A percentile compares a stretch with the other conserved stretches of the same genome.
Conservation (phyloP, 1,140 invertebrate species). For the Zaprionus lachaisei region DNA sequence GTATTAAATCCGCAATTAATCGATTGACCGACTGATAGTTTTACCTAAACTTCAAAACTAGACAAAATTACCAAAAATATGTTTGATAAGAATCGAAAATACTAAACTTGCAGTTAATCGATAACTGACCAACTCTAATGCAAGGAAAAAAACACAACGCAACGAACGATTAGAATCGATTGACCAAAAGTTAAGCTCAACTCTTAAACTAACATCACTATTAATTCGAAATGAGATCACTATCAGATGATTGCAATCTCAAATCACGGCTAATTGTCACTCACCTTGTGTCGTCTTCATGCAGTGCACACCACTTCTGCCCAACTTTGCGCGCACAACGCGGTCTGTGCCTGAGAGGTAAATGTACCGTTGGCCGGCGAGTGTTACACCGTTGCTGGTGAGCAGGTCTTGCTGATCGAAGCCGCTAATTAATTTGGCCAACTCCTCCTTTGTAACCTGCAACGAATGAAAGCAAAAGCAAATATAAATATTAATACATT, state of each 20-base stretch:
- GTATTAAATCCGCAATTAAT: background rate
- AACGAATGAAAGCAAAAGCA: constrained; percentile 27
- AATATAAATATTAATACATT: constrained; percentile 20
- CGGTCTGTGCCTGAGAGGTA: constrained; percentile 96
- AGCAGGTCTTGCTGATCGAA: constrained; percentile 94
- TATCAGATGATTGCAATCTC: background rate
- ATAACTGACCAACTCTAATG: too few relatives aligned
- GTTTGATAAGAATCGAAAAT: too few relatives aligned
- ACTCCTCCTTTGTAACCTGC: constrained; percentile 94
- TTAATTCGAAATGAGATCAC: too few relatives aligned
- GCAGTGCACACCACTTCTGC: constrained; percentile 96
- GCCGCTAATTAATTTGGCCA: constrained; percentile 93
- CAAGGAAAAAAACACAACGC: too few relatives aligned
- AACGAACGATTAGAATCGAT: background rate
- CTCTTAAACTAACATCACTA: background rate
- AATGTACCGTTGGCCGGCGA: constrained; percentile 95
- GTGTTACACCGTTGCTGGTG: constrained; percentile 93
- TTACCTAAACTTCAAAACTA: background rate
- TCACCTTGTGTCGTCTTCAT: constrained; percentile 96
- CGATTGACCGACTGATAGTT: background rate
- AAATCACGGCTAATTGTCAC: constrained; percentile 18
- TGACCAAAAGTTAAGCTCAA: background rate
- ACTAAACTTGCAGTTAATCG: too few relatives aligned
- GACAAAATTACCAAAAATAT: too few relatives aligned
- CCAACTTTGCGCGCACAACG: constrained; percentile 95